Percentiles rank a stretch among this genome's conserved stretches.
These are phyloP conservation scores for Auanema sp. DNA, from an alignment of 2,888 invertebrate species.

Conservation along the genomic window DNA sequence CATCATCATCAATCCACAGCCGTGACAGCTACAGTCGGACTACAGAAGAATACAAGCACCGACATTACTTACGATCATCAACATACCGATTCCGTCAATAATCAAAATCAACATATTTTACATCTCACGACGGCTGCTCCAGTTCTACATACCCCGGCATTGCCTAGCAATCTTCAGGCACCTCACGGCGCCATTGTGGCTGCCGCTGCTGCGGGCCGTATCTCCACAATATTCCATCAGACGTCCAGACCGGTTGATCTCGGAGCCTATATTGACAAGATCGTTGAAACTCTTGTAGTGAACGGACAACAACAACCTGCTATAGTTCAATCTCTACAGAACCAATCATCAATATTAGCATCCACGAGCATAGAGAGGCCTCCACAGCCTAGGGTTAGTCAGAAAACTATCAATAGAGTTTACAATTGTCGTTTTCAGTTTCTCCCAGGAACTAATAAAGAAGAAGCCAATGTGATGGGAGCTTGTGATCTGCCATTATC, in stretches of 20 bases:
- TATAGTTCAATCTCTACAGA: too few relatives aligned
- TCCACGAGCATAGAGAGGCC: conserved; percentile 12
- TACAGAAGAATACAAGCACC: conserved; percentile 6
- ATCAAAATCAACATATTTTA: too few relatives aligned
- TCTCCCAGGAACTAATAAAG: neutral
- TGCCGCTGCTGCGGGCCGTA: neutral
- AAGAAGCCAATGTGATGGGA: neutral
- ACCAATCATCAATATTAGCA: neutral
- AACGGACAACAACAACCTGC: conserved; percentile 16
- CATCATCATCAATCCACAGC: neutral
- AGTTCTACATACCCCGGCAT: too few relatives aligned
- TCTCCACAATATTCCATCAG: conserved; percentile 18
- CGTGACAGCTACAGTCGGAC: conserved; percentile 10
- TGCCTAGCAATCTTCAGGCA: too few relatives aligned
- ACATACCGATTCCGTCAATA: too few relatives aligned
- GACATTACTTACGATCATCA: neutral
- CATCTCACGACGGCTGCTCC: too few relatives aligned
- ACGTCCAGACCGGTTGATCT: conserved; percentile 28
- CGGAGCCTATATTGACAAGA: conserved; percentile 44
- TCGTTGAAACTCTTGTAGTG: conserved; percentile 49
- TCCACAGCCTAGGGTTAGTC: neutral
- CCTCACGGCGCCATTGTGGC: conserved; percentile 1
- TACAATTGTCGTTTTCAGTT: conserved; percentile 3
- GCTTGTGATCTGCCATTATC: conserved; percentile 34
- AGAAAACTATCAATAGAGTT: neutral